phyloP scores from a whole-genome alignment of 2,888 invertebrate genomes.

The Tachina fera region DNA sequence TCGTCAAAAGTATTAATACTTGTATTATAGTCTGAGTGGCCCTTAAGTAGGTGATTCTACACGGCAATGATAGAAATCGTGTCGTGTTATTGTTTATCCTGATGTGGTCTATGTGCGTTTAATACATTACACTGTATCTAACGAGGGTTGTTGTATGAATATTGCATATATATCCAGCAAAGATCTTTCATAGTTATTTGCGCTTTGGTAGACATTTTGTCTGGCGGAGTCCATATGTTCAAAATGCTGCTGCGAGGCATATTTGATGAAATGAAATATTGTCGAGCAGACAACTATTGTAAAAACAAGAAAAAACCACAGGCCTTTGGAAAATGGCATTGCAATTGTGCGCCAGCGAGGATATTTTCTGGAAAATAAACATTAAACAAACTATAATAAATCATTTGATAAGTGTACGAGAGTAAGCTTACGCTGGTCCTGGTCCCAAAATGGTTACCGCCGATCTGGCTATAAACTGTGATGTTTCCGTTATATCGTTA shows the following conservation, averaged over 20 bases:
- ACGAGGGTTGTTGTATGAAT: slow-evolving; percentile 81
- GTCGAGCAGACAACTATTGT: slow-evolving; percentile 76
- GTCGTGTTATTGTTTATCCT: too few species aligned
- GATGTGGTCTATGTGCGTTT: not conserved
- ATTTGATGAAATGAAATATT: slow-evolving; percentile 75
- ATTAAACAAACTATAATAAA: not conserved
- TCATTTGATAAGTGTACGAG: not conserved
- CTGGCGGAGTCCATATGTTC: not conserved
- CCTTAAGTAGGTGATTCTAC: too few species aligned
- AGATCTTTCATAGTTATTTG: slow-evolving; percentile 72
- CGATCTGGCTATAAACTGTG: slow-evolving; percentile 79
- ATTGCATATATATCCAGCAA: slow-evolving; percentile 79
- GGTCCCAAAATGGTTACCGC: slow-evolving; percentile 80
- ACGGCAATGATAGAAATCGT: too few species aligned
- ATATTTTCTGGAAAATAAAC: slow-evolving; percentile 73
- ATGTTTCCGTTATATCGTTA: slow-evolving; percentile 79
- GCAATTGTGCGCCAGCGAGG: slow-evolving; percentile 79
- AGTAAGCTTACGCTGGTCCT: slow-evolving; percentile 77
- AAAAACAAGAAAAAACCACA: slow-evolving; percentile 76
- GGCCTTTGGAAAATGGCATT: slow-evolving; percentile 76
- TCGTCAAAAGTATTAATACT: too few species aligned
- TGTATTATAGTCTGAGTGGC: too few species aligned
- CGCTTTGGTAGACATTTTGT: slow-evolving; percentile 58
- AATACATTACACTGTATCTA: slow-evolving; percentile 74
- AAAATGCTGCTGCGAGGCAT: slow-evolving; percentile 70